Evolutionary conservation across 2,113 vertebrate species (phyloP).

Genomic region (Trinectes maculatus): DNA sequence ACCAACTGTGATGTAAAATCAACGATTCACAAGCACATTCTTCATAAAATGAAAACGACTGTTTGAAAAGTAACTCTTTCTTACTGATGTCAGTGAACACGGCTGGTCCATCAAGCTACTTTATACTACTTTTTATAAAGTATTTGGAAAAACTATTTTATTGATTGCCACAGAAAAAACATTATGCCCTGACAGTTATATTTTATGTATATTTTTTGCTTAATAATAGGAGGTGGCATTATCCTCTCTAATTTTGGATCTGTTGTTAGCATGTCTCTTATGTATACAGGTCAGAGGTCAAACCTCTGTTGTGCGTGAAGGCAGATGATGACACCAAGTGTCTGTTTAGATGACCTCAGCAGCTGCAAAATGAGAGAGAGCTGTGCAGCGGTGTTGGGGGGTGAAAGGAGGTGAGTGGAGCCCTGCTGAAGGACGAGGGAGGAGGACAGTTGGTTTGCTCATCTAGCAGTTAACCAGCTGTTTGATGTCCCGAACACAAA

Average conservation of each 20-base stretch:
- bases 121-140: no score
- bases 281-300: slow-evolving; percentile 55
- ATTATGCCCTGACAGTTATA: no score
- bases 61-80: no score
- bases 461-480: slow-evolving; percentile 59
- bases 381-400: slow-evolving; percentile 18
- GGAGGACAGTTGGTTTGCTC: slow-evolving; percentile 75
- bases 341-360: slow-evolving; percentile 59
- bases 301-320: slow-evolving; percentile 31
- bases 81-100: no score
- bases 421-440: background rate
- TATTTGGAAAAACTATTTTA: background rate
- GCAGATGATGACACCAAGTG: slow-evolving; percentile 49
- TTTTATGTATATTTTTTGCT: no score
- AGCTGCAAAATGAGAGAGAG: slow-evolving; percentile 69
- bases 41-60: no score
- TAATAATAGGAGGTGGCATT: slow-evolving; percentile 14
- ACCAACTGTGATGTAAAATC: no score
- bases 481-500: slow-evolving; percentile 76
- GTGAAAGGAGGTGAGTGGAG: slow-evolving; percentile 21
- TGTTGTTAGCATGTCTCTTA: slow-evolving; percentile 24
- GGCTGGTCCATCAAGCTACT: no score
- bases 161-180: background rate
- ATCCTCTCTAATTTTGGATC: slow-evolving; percentile 13
- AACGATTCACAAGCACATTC: no score